Evolutionary conservation across 1,140 invertebrate genomes (phyloP), one percentile per base, ranked within the genome.

Genomic region (Rhyacophila brunnea): DNA sequence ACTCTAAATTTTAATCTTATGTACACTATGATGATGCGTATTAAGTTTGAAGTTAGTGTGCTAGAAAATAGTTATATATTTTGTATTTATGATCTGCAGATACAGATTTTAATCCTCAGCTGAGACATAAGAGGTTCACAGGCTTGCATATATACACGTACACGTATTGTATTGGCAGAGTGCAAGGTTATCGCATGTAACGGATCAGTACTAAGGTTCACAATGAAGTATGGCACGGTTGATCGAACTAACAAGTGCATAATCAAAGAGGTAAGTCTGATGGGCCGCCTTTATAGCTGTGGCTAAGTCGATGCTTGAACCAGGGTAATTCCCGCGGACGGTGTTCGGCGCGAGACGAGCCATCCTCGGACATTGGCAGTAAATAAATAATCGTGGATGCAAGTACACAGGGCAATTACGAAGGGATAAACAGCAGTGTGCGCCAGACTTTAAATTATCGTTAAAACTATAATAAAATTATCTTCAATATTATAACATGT

Each of bases 161-260:
- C 11, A 13, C 11, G 38, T n/a, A 40, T 40, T 40, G 38, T 40
- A 40, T 40, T 5, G 38, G 11, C 15, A 3, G 11, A 45, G 47
- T 18, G 38, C 60, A 58, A 63, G 60, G 60, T 57, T 58, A 53
- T 58, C 50, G 48, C 60, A 42, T 36, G 55, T 63, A 63, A 63
- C 60, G 60, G 60, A 63, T 58, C 55, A 63, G 54, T 58, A 58
- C 40, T 11, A 19, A 23, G 35, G 40, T 40, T 43, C 50, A 51
- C 56, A 58, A 51, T 51, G 28, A 58, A 58, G 46, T 50, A 50
- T 19, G 15, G 35, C 34, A 32, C 48, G 51, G 50, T 43, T 32
- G 52, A 55, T 49, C 52, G 46, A 19, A 51, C 48, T 45, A 57
- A 62, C 54, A 57, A 62, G 54, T 56, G 54, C 54, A 54, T 57